A percentile compares a stretch with the other conserved stretches of the same genome.
These are phyloP conservation scores for Papilio demoleus DNA, from an alignment of 2,888 invertebrate species.

Conservation along the genomic window DNA sequence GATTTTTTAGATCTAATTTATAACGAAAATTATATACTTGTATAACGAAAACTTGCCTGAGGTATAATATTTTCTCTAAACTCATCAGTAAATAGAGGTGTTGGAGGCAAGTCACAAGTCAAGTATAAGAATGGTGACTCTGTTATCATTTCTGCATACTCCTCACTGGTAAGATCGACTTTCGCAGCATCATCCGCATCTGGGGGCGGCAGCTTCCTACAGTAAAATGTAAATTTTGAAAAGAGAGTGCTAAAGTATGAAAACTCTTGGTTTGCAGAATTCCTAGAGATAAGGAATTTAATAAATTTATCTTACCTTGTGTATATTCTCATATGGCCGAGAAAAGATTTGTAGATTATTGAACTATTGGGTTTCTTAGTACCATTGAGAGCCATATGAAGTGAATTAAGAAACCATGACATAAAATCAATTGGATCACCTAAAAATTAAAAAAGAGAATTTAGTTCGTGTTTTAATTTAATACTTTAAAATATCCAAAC, in stretches of 20 bases:
- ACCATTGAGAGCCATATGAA: slow-evolving; percentile 97
- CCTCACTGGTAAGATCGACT: slow-evolving; percentile 90
- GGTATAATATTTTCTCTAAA: slow-evolving; percentile 99
- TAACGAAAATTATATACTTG: not conserved
- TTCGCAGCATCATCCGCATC: slow-evolving; percentile 96
- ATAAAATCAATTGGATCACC: slow-evolving; percentile 99
- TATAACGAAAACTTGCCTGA: slow-evolving; percentile 85
- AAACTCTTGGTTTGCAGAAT: too few relatives aligned
- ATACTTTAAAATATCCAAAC: too few relatives aligned
- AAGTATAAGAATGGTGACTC: slow-evolving; percentile 98
- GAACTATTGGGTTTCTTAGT: slow-evolving; percentile 94
- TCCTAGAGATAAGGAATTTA: too few relatives aligned
- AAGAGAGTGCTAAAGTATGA: slow-evolving; percentile 2
- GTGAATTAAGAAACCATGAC: slow-evolving; percentile 98
- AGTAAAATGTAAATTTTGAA: slow-evolving; percentile 33
- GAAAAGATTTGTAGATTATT: slow-evolving; percentile 97
- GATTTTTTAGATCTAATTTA: too few relatives aligned
- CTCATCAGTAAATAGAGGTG: slow-evolving; percentile 98
- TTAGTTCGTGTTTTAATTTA: too few relatives aligned
- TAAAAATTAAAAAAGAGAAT: too few relatives aligned
- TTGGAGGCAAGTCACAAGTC: slow-evolving; percentile 98
- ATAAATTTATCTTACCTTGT: slow-evolving; percentile 76
- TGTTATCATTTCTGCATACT: slow-evolving; percentile 93
- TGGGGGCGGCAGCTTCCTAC: slow-evolving; percentile 94
- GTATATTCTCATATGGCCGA: slow-evolving; percentile 95